phyloP scores from a whole-genome alignment of 2,113 vertebrate species.

The human (Homo sapiens) region GRCh38 chr1:236303501-236304000 shows the following conservation, averaged over 20 bases:
- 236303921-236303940: neutral
- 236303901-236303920: neutral
- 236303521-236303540: neutral
- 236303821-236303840: neutral
- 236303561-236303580: neutral
- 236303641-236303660: neutral
- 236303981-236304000: neutral
- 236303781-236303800: neutral
- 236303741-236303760: neutral
- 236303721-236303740: too few relatives aligned
- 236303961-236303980: neutral
- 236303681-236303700: neutral
- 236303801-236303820: neutral
- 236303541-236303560: neutral
- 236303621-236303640: neutral
- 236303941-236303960: neutral
- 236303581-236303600: neutral
- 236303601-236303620: neutral
- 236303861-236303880: neutral
- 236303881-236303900: neutral
- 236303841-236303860: neutral
- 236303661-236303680: too few relatives aligned
- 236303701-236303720: neutral
- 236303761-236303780: neutral
- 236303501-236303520: neutral